Percentiles rank a stretch among this genome's conserved stretches.
Conservation (phyloP, 1,140 invertebrate genomes). For the Aphidius gifuensis region DNA sequence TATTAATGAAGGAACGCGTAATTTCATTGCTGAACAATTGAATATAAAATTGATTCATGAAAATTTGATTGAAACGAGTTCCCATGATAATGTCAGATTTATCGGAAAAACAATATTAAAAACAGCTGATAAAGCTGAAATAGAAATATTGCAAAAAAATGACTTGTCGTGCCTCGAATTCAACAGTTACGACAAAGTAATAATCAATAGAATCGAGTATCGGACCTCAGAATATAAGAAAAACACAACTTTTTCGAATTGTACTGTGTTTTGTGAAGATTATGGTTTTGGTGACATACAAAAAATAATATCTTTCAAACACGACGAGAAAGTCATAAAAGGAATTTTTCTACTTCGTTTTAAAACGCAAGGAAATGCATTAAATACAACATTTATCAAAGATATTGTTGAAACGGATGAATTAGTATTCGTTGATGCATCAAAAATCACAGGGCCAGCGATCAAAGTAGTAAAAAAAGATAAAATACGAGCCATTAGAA, state of each 20-base stretch:
- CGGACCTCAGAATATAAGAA: not conserved
- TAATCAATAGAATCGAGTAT: not conserved
- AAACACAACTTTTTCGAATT: slow-evolving; percentile 8
- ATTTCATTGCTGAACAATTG: slow-evolving; percentile 4
- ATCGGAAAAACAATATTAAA: not conserved
- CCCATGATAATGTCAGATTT: no score
- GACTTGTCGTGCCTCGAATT: no score
- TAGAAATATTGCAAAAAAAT: slow-evolving; percentile 5
- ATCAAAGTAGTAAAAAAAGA: not conserved
- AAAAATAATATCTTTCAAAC: slow-evolving; percentile 4
- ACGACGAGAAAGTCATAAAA: slow-evolving; percentile 1
- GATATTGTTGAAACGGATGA: not conserved
- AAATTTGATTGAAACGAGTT: not conserved
- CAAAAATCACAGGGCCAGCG: not conserved
- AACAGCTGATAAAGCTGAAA: not conserved
- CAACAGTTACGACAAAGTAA: slow-evolving; percentile 1
- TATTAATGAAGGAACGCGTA: slow-evolving; percentile 1
- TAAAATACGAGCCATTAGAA: not conserved
- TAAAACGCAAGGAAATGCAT: not conserved
- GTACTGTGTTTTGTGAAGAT: slow-evolving; percentile 7
- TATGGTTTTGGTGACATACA: slow-evolving; percentile 5
- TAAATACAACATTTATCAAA: slow-evolving; percentile 9
- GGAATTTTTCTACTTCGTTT: slow-evolving; percentile 12
- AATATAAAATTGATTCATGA: not conserved
- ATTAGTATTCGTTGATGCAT: slow-evolving; percentile 8